Percentiles rank a stretch among this genome's conserved stretches.
Evolutionary conservation across 2,888 invertebrate genomes (phyloP).

Genomic region (Melikaiella ostensackeni): DNA sequence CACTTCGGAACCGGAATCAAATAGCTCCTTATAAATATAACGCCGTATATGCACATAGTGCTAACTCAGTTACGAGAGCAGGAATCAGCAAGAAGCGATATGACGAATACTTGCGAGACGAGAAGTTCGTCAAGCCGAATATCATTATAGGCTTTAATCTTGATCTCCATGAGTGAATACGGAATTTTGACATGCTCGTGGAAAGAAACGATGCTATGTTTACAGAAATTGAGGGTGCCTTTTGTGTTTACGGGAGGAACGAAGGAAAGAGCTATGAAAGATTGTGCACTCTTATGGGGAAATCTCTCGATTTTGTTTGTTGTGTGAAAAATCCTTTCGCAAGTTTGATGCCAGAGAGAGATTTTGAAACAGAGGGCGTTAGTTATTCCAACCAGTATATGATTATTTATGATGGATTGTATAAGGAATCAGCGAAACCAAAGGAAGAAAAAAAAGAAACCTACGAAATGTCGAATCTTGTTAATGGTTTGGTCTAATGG

Average conservation of each 20-base stretch:
- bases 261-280: too few relatives aligned
- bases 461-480: too few relatives aligned
- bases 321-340: slow-evolving; percentile 64
- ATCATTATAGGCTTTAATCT: slow-evolving; percentile 66
- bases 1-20: too few relatives aligned
- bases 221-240: too few relatives aligned
- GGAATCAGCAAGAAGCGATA: slow-evolving; percentile 48
- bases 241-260: too few relatives aligned
- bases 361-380: slow-evolving; percentile 65
- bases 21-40: too few relatives aligned
- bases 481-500: too few relatives aligned
- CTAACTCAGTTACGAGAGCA: too few relatives aligned
- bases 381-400: slow-evolving; percentile 69
- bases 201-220: too few relatives aligned
- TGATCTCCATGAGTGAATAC: slow-evolving; percentile 63
- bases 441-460: too few relatives aligned
- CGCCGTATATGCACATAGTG: too few relatives aligned
- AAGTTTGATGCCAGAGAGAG: slow-evolving; percentile 66
- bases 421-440: too few relatives aligned
- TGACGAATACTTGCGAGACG: slow-evolving; percentile 57
- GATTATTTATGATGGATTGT: slow-evolving; percentile 58
- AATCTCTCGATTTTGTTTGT: slow-evolving; percentile 53
- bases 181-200: slow-evolving; percentile 64
- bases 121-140: slow-evolving; percentile 61
- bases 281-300: slow-evolving; percentile 56